phyloP scores from a whole-genome alignment of 2,888 invertebrate species.

The Lycaena phlaeas region DNA sequence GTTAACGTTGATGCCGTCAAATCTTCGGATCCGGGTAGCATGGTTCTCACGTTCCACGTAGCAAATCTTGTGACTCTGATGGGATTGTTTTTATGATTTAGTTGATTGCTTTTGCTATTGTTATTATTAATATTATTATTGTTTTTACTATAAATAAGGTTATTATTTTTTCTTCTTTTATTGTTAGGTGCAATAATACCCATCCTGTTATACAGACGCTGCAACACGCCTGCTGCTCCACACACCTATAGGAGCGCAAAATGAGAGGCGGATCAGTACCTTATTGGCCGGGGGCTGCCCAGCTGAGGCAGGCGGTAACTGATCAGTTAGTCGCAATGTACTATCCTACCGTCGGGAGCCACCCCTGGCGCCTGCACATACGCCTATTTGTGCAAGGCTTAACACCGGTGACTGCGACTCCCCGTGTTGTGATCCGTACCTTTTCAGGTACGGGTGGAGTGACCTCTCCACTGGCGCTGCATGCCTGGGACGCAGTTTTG shows the following conservation, averaged over 20 bases:
- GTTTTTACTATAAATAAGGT: too few species aligned
- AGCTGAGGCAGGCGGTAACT: background rate
- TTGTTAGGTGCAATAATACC: too few species aligned
- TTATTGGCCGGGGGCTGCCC: background rate
- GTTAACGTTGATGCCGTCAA: too few species aligned
- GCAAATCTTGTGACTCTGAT: too few species aligned
- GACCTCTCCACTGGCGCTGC: background rate
- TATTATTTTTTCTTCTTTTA: too few species aligned
- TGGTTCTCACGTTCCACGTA: too few species aligned
- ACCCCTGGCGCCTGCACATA: conserved; percentile 19
- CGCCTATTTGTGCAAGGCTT: conserved; percentile 16
- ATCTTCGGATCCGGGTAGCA: too few species aligned
- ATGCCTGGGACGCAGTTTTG: too few species aligned
- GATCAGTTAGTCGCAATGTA: background rate
- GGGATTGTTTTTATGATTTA: too few species aligned
- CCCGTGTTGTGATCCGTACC: conserved; percentile 6
- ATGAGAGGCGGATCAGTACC: background rate
- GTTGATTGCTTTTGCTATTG: too few species aligned
- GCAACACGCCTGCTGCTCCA: background rate
- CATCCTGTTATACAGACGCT: too few species aligned
- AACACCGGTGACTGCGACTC: conserved; percentile 17
- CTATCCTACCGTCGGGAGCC: conserved; percentile 19
- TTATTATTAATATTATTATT: too few species aligned
- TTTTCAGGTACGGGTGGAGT: background rate
- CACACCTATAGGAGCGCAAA: background rate